Percentiles rank a stretch among this genome's conserved stretches.
Evolutionary conservation across 2,113 vertebrate genomes (phyloP).

Genomic region (Coryphaenoides rupestris): DNA sequence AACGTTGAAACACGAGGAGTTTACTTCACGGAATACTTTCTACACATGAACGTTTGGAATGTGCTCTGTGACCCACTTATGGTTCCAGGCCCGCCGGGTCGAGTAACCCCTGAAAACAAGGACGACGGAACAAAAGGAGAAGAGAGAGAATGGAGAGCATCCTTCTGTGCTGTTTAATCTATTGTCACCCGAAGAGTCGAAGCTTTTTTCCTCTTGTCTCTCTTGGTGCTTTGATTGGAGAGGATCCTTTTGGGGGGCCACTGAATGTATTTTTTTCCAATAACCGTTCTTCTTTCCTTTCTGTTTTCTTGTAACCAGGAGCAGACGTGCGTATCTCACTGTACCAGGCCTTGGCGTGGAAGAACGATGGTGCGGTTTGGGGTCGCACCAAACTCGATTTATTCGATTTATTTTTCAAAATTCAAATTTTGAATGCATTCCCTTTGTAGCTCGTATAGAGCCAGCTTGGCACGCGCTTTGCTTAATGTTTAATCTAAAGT

Average conservation of each 20-base stretch:
- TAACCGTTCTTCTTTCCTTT: constrained; percentile 45
- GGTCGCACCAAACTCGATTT: constrained; percentile 28
- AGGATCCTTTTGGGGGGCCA: constrained; percentile 2
- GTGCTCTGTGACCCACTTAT: no score
- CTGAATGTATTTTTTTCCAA: constrained; percentile 43
- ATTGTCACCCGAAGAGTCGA: not conserved
- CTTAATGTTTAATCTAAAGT: constrained; percentile 43
- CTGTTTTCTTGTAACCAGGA: constrained; percentile 57
- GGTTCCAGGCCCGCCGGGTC: no score
- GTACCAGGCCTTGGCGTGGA: constrained; percentile 23
- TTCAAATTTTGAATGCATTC: constrained; percentile 38
- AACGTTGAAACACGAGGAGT: no score
- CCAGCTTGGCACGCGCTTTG: constrained; percentile 33
- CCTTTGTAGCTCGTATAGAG: constrained; percentile 16
- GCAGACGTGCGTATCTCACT: constrained; percentile 53
- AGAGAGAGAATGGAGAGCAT: no score
- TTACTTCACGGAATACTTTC: no score
- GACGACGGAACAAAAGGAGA: no score
- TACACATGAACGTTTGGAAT: no score
- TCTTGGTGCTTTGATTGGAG: constrained; percentile 7
- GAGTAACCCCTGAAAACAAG: no score
- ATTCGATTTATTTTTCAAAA: constrained; percentile 47
- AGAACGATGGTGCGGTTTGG: constrained; percentile 58
- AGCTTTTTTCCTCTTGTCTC: not conserved
- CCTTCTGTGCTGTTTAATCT: no score